phyloP scores from a whole-genome alignment of 2,797 vertebrate species.

The Triplophysa bombifrons region DNA sequence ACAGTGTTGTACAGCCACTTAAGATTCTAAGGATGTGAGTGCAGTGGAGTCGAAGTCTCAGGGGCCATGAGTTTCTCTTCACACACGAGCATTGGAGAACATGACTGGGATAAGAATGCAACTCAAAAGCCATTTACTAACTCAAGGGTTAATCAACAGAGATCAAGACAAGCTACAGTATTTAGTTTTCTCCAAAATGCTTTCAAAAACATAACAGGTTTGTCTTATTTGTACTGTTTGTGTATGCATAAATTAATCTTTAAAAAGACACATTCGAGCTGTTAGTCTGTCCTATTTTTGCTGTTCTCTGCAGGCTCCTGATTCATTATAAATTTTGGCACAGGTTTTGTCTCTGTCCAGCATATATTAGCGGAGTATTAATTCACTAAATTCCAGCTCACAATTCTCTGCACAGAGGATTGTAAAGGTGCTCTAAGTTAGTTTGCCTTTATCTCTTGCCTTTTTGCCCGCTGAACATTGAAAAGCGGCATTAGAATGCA shows the following conservation, averaged over 20 bases:
- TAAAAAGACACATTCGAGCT: neutral
- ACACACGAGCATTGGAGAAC: slow-evolving; percentile 59
- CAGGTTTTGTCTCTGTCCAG: slow-evolving; percentile 60
- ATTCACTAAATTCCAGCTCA: slow-evolving; percentile 62
- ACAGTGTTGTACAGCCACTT: slow-evolving; percentile 68
- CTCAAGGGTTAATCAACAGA: slow-evolving; percentile 23
- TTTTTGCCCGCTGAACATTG: neutral
- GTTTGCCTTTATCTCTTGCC: neutral
- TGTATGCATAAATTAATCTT: neutral
- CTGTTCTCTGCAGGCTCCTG: slow-evolving; percentile 40
- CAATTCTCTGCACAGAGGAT: slow-evolving; percentile 54
- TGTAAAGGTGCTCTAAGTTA: slow-evolving; percentile 31
- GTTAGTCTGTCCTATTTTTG: slow-evolving; percentile 53
- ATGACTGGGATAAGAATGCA: slow-evolving; percentile 68
- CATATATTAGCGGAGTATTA: slow-evolving; percentile 71
- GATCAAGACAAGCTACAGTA: neutral
- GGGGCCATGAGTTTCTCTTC: slow-evolving; percentile 60
- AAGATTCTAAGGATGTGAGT: slow-evolving; percentile 65
- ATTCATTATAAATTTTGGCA: slow-evolving; percentile 67
- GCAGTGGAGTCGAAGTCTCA: slow-evolving; percentile 70
- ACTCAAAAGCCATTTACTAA: slow-evolving; percentile 5
- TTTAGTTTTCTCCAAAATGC: neutral
- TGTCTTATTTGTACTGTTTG: slow-evolving; percentile 26
- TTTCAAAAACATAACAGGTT: neutral
- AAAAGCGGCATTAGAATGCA: neutral